Conservation (phyloP, 2,888 invertebrate species). For the Polydesmus complanatus region DNA sequence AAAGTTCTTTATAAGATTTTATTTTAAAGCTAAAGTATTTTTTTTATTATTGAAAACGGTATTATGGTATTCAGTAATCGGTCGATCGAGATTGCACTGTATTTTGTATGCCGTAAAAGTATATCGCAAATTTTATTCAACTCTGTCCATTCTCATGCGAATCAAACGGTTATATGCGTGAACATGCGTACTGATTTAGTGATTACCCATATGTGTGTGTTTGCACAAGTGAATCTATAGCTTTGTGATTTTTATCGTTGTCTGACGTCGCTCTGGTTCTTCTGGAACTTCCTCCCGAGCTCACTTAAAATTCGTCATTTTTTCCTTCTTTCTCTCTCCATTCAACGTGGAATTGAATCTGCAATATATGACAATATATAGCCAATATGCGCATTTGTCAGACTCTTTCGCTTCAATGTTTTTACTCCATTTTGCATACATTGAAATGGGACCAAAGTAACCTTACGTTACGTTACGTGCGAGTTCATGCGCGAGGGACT, state of each 20-base stretch:
- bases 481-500: background rate
- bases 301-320: background rate
- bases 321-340: background rate
- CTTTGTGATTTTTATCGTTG: background rate
- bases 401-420: background rate
- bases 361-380: background rate
- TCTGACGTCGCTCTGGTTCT: background rate
- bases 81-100: too few relatives aligned
- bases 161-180: background rate
- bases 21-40: too few relatives aligned
- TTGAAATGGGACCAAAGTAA: background rate
- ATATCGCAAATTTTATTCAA: background rate
- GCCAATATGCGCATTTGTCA: background rate
- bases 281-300: background rate
- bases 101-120: too few relatives aligned
- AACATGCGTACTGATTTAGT: background rate
- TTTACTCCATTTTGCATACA: background rate
- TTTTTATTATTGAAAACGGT: too few relatives aligned
- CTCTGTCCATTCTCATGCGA: background rate
- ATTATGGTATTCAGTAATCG: too few relatives aligned
- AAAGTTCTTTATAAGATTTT: too few relatives aligned
- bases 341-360: background rate
- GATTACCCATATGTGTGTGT: background rate
- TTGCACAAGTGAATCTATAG: background rate
- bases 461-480: background rate